Percentiles rank a stretch among this genome's conserved stretches.
These are phyloP conservation scores for Phyllotreta cruciferae DNA, from an alignment of 2,888 invertebrate genomes.

Conservation along the genomic window DNA sequence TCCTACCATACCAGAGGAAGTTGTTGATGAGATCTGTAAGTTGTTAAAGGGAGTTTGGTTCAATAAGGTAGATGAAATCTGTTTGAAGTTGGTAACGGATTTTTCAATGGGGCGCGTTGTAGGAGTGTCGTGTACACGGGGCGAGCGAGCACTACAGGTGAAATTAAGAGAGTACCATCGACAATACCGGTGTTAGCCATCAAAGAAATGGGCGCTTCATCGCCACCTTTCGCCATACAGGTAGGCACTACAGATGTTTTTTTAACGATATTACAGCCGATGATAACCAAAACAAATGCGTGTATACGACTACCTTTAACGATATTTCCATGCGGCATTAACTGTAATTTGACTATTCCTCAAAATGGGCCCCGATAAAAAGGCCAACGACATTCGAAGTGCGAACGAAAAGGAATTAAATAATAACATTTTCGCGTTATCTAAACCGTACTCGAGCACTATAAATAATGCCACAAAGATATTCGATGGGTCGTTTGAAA, in stretches of 20 bases:
- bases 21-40: too few relatives aligned
- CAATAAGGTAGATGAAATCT: not conserved
- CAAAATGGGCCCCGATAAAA: too few relatives aligned
- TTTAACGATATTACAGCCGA: not conserved
- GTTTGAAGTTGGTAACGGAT: not conserved
- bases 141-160: constrained; percentile 18
- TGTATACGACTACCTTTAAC: too few relatives aligned
- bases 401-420: too few relatives aligned
- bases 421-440: too few relatives aligned
- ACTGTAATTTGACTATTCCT: too few relatives aligned
- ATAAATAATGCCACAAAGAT: too few relatives aligned
- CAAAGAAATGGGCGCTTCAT: constrained; percentile 15
- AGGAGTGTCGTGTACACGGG: constrained; percentile 4
- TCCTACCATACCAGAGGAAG: too few relatives aligned
- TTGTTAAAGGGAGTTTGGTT: too few relatives aligned
- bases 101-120: not conserved
- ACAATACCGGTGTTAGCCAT: constrained; percentile 18
- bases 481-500: constrained; percentile 12
- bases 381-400: too few relatives aligned
- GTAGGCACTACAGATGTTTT: constrained; percentile 28
- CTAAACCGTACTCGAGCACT: too few relatives aligned
- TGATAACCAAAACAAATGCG: not conserved
- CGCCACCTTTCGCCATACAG: constrained; percentile 7
- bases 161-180: constrained; percentile 18
- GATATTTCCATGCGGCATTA: too few relatives aligned